Base-by-base conservation (phyloP, 2,888 invertebrate genomes). In the Bellardia bayeri region DNA sequence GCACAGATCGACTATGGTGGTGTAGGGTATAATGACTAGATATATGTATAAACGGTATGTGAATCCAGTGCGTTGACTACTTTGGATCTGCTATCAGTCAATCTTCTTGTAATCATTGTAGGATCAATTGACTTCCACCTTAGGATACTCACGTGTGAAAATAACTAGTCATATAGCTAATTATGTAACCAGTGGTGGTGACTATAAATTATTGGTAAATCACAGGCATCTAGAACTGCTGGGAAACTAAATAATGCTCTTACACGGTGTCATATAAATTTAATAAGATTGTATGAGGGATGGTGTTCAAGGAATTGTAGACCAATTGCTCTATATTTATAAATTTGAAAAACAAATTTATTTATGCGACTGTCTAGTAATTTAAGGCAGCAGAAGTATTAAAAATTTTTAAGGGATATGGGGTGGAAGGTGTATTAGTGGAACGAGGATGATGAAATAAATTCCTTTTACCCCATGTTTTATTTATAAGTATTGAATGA, bases 401-500 rank as follows among this genome's bases (percentile, higher is more conserved):
- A 9, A 14, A 49, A 61, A 80, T 63, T 11, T 54, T 63, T 71
- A 14, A 23, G 56, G 2, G 54, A 75, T 71, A 8, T 72, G 37
- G 2, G 13, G 14, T 49, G 3, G 33, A 3, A 40, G 37, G 37
- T 11, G 13, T 45, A 6, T 51, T 4, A 11, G 61, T 4, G 37
- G 9, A n/a, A 23, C 14, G 51, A 6, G 69, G 16, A 14, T 33
- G 37, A 37, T 30, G 7, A 4, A 13, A 11, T 8, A 42, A 40
- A 42, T 56, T 58, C 30, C 11, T 40, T 63, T 63, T 7, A 40
- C 49, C 51, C 51, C 42, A 11, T 61, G 54, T 79, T 45, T 58
- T 56, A 61, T 40, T 82, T 79, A 79, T 78, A 61, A 74, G 71
- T 63, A 68, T 64, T 37, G n/a, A 45, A 82, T 75, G 45, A 86